These are phyloP conservation scores for Halesus radiatus DNA, from an alignment of 1,140 invertebrate genomes.

Conservation along the genomic window DNA sequence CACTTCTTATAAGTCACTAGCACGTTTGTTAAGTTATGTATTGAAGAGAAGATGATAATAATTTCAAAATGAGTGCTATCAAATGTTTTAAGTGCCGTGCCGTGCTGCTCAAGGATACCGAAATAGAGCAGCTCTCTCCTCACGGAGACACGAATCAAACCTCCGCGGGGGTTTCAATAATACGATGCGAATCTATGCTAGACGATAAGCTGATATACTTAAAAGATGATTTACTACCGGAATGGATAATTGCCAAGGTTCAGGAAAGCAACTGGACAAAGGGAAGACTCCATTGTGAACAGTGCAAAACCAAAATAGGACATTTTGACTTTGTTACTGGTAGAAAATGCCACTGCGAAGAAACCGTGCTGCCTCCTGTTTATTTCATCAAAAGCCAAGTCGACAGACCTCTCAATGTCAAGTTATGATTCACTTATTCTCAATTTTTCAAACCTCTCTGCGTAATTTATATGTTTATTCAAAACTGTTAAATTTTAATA, in stretches of 20 bases:
- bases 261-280: constrained; percentile 71
- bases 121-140: constrained; percentile 55
- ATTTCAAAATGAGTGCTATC: constrained; percentile 38
- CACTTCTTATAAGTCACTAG: too few species aligned
- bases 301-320: constrained; percentile 72
- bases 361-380: constrained; percentile 69
- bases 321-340: constrained; percentile 76
- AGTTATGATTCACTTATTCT: constrained; percentile 18
- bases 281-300: constrained; percentile 75
- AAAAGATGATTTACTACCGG: constrained; percentile 65
- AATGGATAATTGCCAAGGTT: constrained; percentile 65
- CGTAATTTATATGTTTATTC: too few species aligned
- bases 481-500: too few species aligned
- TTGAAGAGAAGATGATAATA: background rate
- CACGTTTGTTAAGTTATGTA: too few species aligned
- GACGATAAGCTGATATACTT: constrained; percentile 63
- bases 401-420: constrained; percentile 61
- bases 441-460: too few species aligned
- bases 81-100: constrained; percentile 63
- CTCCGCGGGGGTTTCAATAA: constrained; percentile 11
- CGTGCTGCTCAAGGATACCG: constrained; percentile 60
- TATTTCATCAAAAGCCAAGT: constrained; percentile 72
- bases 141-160: constrained; percentile 55
- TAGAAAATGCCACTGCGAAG: constrained; percentile 71
- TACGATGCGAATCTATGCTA: constrained; percentile 35